Conservation (phyloP, 2,888 invertebrate species). For the Euzophera pinguis region DNA sequence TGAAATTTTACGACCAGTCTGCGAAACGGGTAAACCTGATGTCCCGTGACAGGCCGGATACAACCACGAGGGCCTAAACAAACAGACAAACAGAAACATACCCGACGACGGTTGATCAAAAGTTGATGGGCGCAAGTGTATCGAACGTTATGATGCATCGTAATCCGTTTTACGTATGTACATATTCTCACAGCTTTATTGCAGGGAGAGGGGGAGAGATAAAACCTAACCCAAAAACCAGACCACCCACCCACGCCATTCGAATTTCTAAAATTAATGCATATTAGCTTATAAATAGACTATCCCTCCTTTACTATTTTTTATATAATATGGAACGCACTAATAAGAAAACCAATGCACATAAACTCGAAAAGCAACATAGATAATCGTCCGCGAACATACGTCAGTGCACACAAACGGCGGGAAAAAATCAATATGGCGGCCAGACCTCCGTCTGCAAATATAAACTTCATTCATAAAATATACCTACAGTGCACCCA, state of each 20-base stretch:
- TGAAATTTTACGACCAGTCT: not conserved
- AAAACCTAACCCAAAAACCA: too few relatives aligned
- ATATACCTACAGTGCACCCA: conserved; percentile 45
- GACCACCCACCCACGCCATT: too few relatives aligned
- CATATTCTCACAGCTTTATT: not conserved
- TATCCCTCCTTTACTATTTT: too few relatives aligned
- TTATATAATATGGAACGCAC: too few relatives aligned
- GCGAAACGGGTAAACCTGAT: conserved; percentile 6
- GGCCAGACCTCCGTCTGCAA: conserved; percentile 44
- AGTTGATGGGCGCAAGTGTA: not conserved
- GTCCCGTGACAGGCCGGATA: conserved; percentile 16
- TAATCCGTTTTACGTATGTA: too few relatives aligned
- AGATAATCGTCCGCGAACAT: conserved; percentile 1
- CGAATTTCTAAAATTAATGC: too few relatives aligned
- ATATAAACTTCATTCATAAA: conserved; percentile 61
- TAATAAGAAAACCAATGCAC: not conserved
- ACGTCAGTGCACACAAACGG: conserved; percentile 8
- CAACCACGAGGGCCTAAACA: conserved; percentile 21
- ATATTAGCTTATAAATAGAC: too few relatives aligned
- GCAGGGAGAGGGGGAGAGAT: too few relatives aligned
- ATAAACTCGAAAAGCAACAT: not conserved
- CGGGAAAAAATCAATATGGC: conserved; percentile 55
- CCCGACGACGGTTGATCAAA: not conserved
- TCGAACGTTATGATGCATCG: not conserved
- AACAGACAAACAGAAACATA: conserved; percentile 15